These are phyloP conservation scores for Lagodon rhomboides DNA, from an alignment of 2,797 vertebrate species.

Conservation along the genomic window DNA sequence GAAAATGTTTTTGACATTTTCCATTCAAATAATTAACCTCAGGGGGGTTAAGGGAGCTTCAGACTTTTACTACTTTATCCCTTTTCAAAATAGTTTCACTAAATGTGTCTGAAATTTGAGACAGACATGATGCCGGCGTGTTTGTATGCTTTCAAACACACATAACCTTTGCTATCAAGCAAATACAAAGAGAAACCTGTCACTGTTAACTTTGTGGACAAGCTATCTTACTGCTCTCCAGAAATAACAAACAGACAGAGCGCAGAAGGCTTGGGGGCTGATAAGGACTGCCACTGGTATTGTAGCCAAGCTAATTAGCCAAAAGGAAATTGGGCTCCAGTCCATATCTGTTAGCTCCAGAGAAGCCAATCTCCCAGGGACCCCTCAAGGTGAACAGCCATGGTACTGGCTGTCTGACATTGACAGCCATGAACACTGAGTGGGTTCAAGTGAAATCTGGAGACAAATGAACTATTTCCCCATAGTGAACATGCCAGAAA, in stretches of 20 bases:
- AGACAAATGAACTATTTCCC: conserved; percentile 57
- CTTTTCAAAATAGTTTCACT: neutral
- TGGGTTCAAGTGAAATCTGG: conserved; percentile 76
- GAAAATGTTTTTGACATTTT: conserved; percentile 13
- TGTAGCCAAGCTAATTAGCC: conserved; percentile 87
- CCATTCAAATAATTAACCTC: conserved; percentile 20
- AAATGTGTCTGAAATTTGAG: conserved; percentile 14
- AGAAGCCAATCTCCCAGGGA: conserved; percentile 77
- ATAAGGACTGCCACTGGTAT: conserved; percentile 81
- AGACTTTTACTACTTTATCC: neutral
- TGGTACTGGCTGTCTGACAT: conserved; percentile 58
- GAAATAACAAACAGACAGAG: conserved; percentile 40
- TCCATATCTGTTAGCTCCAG: conserved; percentile 84
- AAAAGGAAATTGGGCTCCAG: conserved; percentile 83
- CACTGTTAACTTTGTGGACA: conserved; percentile 30
- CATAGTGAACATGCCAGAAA: conserved; percentile 32
- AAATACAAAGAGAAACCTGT: conserved; percentile 29
- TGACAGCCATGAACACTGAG: conserved; percentile 68
- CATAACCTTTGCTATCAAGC: conserved; percentile 10
- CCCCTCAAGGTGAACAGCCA: conserved; percentile 78
- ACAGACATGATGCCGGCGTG: neutral
- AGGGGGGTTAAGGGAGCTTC: neutral
- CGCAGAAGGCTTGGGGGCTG: conserved; percentile 73
- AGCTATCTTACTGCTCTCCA: conserved; percentile 41
- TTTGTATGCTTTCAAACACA: neutral